Evolutionary conservation across 1,140 invertebrate genomes (phyloP), one percentile per base, ranked within the genome.

Genomic region (Pseudomyrmex concolor): DNA sequence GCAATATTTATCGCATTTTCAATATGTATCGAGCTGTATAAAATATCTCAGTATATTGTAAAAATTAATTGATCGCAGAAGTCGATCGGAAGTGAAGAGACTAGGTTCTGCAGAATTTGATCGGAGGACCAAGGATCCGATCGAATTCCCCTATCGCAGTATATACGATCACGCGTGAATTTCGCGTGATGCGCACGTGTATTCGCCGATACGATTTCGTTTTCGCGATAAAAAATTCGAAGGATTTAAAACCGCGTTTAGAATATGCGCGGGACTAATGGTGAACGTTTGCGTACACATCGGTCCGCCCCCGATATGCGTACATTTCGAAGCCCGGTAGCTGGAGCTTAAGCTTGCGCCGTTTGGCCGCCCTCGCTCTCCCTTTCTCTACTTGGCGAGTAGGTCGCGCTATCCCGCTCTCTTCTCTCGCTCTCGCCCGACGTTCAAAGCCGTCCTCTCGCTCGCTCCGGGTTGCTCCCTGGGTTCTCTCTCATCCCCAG

Each of bases 401-500:
- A 59, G 51, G 66, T 17, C 68, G 66, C n/a, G n/a, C 76, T 71
- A 25, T 71, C 77, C 48, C 82, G 43, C 25, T 59, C 43, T 55
- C 68, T 70, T 71, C 63, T 25, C 67, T 87, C 59, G 13, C 59
- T 63, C 77, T 50, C 43, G 34, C 68, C 45, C 74, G 71, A 50
- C 55, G 60, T 34, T n/a, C 76, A 45, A 64, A 80, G n/a, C 76
- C 73, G 34, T 59, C 70, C 82, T 83, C 78, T 83, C 76, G 17
- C 73, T 83, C 76, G 80, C 67, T 66, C 70, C 83, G 81, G 86
- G 84, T 87, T 89, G 87, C 66, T 88, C 84, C 89, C 89, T 70
- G 85, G 77, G 68, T 84, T 88, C 86, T 89, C 88, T 91, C 87
- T 89, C 89, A 89, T 90, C 89, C 72, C 89, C 92, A 94, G 92